Base-by-base conservation (phyloP, 2,888 invertebrate genomes). In the Caradrina clavipalpis region DNA sequence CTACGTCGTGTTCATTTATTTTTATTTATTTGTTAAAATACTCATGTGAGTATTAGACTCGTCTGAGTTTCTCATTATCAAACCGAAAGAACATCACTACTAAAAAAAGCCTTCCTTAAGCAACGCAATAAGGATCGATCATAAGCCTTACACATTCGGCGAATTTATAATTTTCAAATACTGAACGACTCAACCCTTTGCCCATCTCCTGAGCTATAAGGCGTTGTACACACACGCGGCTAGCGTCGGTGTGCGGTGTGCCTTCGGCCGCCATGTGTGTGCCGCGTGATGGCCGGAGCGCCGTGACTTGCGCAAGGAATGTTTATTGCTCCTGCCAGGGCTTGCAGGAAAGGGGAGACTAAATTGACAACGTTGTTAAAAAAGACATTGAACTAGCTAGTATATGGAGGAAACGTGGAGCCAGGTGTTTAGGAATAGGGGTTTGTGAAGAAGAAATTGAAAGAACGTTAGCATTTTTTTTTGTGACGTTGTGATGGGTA, bases 271-370 rank as follows among this genome's bases (percentile, higher is more conserved):
- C 83, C 91, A 88, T 92, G 93, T 92, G 93, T 92, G 93, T 92
- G 93, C 88, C 86, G 84, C 87, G 89, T 90, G 91, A 90, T 88
- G 90, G 86, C 83, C 80, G 54, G 84, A 84, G 85, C 88, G 87
- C 88, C 94, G 94, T 94, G 95, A 94, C 94, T 93, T 73, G 87
- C 87, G 86, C 87, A 78, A 81, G 90, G 92, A 94, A 94, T 94
- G 95, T 94, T 93, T 93, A 93, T 94, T 94, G 92, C 90, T 85
- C 71, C 83, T 60, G 73, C 78, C 83, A 87, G 86, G 88, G 88
- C 70, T 87, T 76, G 83, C 82, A 87, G 63, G 55, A 65, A 35
- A 51, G 35, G 19, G 63, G 50, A 61, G 63, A 56, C 71, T 57
- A 74, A 76, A 76, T 69, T 69, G 79, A 77, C 76, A 70, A 80